Evolutionary conservation across 2,113 vertebrate species (phyloP).

Genomic region (Baryphthengus martii): DNA sequence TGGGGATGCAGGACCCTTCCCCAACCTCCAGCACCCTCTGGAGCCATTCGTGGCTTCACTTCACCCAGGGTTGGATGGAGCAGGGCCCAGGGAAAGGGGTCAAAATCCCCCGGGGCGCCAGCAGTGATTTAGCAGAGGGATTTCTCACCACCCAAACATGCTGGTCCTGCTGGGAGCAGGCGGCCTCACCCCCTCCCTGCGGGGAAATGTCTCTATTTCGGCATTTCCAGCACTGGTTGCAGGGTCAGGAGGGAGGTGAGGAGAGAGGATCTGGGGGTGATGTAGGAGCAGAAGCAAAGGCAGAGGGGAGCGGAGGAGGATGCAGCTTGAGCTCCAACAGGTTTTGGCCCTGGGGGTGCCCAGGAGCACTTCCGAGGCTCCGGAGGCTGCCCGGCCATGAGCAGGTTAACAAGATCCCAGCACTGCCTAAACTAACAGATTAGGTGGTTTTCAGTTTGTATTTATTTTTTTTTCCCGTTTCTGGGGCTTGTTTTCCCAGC

Average conservation of each 20-base stretch:
- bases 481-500: background rate
- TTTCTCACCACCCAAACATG: background rate
- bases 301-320: background rate
- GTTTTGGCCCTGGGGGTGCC: background rate
- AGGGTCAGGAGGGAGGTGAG: background rate
- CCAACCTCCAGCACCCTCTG: background rate
- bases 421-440: background rate
- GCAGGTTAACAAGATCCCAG: background rate
- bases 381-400: background rate
- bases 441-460: background rate
- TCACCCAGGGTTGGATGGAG: background rate
- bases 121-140: background rate
- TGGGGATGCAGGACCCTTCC: background rate
- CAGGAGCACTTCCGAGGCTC: background rate
- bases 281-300: background rate
- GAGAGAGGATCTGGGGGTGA: background rate
- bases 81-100: background rate
- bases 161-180: background rate
- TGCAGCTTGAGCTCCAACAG: background rate
- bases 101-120: rapidly evolving
- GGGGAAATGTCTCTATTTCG: background rate
- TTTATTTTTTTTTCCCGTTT: background rate
- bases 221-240: background rate
- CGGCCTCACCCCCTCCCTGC: background rate
- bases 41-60: background rate